A percentile compares a stretch with the other conserved stretches of the same genome.
Evolutionary conservation across 2,113 vertebrate genomes (phyloP).

Genomic region (Corythoichthys intestinalis): DNA sequence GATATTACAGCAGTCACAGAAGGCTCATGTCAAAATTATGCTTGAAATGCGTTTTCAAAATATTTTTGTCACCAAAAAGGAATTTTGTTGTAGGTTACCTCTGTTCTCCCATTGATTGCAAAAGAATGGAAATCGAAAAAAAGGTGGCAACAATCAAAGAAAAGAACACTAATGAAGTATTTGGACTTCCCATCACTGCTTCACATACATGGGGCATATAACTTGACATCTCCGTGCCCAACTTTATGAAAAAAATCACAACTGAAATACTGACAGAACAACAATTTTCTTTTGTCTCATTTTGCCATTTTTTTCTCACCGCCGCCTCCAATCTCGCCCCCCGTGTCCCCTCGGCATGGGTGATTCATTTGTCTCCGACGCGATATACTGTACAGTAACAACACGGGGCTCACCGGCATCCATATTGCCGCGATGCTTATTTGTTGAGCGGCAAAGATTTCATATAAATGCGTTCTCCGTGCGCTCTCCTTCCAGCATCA

Average conservation of each 20-base stretch:
- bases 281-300: constrained; percentile 61
- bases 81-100: too few relatives aligned
- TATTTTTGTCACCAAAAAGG: too few relatives aligned
- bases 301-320: constrained; percentile 48
- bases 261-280: constrained; percentile 64
- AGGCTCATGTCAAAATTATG: too few relatives aligned
- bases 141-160: too few relatives aligned
- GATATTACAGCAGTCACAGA: too few relatives aligned
- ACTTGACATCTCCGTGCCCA: constrained; percentile 60
- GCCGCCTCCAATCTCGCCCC: constrained; percentile 55
- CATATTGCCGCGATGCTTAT: constrained; percentile 62
- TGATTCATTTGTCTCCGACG: constrained; percentile 75
- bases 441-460: constrained; percentile 57
- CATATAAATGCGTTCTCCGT: constrained; percentile 64
- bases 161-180: background rate
- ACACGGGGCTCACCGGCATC: constrained; percentile 49
- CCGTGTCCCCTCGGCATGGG: constrained; percentile 63
- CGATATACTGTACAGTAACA: constrained; percentile 62
- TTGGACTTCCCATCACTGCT: constrained; percentile 12
- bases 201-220: constrained; percentile 55
- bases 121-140: too few relatives aligned
- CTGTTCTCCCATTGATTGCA: too few relatives aligned
- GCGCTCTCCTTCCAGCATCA: constrained; percentile 48
- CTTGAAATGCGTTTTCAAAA: too few relatives aligned
- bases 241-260: constrained; percentile 57